Evolutionary conservation across 2,113 vertebrate species (phyloP).

Genomic region (Pituophis catenifer): DNA sequence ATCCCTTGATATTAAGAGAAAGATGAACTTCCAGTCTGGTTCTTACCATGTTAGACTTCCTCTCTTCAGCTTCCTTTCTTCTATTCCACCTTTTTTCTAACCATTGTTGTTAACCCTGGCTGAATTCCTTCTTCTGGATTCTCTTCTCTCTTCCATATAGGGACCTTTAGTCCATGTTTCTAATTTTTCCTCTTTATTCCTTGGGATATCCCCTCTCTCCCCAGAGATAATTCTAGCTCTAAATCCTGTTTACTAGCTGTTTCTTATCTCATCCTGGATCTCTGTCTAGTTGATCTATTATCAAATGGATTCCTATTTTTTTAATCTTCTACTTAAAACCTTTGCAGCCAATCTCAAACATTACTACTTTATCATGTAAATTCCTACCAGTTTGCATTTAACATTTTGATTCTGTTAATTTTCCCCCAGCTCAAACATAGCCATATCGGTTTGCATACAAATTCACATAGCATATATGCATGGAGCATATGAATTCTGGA

Average conservation of each 20-base stretch:
- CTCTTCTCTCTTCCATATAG: background rate
- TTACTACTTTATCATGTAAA: background rate
- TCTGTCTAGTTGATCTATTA: background rate
- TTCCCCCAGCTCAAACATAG: background rate
- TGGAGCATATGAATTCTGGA: slow-evolving; percentile 17
- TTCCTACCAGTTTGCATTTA: background rate
- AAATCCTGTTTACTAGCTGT: background rate
- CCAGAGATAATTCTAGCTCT: background rate
- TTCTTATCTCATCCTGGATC: background rate
- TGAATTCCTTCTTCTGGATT: background rate
- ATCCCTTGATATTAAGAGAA: background rate
- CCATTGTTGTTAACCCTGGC: background rate
- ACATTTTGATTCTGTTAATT: background rate
- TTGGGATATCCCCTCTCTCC: background rate
- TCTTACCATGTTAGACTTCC: background rate
- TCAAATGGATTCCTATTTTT: background rate
- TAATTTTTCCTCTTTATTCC: background rate
- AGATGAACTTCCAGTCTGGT: background rate
- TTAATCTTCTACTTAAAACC: background rate
- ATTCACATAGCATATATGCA: slow-evolving; percentile 34
- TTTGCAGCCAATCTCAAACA: background rate
- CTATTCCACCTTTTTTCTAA: background rate
- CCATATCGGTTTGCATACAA: background rate
- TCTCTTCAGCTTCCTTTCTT: background rate
- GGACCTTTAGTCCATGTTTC: background rate